Evolutionary conservation across 2,797 vertebrate species (phyloP).

Genomic region (Anguilla megastoma): DNA sequence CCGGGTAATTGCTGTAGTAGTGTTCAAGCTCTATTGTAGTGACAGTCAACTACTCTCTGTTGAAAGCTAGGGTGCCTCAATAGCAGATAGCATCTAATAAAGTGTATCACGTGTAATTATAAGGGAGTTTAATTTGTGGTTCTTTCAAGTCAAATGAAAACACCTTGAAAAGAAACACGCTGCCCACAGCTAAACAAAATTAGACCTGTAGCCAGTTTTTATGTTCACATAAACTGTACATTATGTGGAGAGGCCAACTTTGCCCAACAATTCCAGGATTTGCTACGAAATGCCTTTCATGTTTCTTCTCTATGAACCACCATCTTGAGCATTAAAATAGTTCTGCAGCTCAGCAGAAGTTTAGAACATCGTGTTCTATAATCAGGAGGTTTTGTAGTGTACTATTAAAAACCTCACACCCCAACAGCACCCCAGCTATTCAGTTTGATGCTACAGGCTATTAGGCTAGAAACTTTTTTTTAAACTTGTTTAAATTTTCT

Average conservation of each 20-base stretch:
- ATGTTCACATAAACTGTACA: neutral
- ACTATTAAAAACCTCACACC: neutral
- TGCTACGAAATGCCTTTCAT: neutral
- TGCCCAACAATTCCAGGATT: neutral
- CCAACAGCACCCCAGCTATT: neutral
- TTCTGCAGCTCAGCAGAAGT: neutral
- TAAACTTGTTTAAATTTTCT: neutral
- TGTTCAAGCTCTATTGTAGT: neutral
- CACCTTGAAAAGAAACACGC: neutral
- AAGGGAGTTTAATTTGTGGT: neutral
- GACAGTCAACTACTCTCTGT: neutral
- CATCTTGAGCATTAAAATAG: neutral
- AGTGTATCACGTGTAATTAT: neutral
- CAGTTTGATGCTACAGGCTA: neutral
- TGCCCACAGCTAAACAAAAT: neutral
- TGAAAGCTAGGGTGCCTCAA: neutral
- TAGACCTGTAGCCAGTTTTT: constrained; percentile 14
- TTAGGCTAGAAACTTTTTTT: neutral
- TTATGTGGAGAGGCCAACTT: neutral
- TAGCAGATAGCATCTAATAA: neutral
- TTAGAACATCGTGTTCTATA: constrained; percentile 6
- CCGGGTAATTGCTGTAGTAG: neutral
- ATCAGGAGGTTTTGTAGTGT: neutral
- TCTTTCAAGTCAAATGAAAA: neutral
- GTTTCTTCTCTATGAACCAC: neutral